Base-by-base conservation (phyloP, 2,888 invertebrate species). In the Strigamia transsilvanica region DNA sequence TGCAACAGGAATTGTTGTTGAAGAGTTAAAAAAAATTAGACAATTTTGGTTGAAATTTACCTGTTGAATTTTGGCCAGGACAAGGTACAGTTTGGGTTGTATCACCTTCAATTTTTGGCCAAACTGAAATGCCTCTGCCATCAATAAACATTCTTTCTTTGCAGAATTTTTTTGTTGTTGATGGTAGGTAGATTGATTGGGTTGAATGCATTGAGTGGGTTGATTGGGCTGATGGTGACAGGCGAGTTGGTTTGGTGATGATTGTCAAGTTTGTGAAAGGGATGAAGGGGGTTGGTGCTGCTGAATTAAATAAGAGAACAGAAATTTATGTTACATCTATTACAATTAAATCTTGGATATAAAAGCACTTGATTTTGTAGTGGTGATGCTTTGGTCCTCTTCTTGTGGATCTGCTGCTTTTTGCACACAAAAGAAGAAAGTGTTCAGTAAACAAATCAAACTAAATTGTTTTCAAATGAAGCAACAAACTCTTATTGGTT, bases 101-200 rank as follows among this genome's bases (percentile, higher is more conserved):
- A 66, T 12, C 61, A 21, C 21, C 61, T 66, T 23, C 21, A 66
- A 12, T 66, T 66, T 66, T 23, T 12, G 18, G 18, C 61, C 61
- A 66, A 23, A 23, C 1, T 23, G 61, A 66, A 12, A 66, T 66
- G 23, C 61, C 61, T 66, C 61, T 66, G 23, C 23, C 23, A 23
- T 66, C 61, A 66, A 66, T 66, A 23, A 66, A 66, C 18, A 66
- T 4, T 66, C 21, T 66, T 66, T n/a, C 23, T 66, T 21, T 66
- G 23, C 61, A 66, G 21, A 18, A 66, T 66, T 21, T 66, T 21
- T 21, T 21, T 46, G 46, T 46, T 42, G 10, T 10, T 46, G 46
- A 12, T 46, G 46, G n/a, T 13, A 1, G 7, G n/a, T 13, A 10
- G 5, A n/a, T 13, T 23, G 4, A 18, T 18, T 61, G 61, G 23